These are phyloP conservation scores for Tenodera sinensis DNA, from an alignment of 2,888 invertebrate species.

Conservation along the genomic window DNA sequence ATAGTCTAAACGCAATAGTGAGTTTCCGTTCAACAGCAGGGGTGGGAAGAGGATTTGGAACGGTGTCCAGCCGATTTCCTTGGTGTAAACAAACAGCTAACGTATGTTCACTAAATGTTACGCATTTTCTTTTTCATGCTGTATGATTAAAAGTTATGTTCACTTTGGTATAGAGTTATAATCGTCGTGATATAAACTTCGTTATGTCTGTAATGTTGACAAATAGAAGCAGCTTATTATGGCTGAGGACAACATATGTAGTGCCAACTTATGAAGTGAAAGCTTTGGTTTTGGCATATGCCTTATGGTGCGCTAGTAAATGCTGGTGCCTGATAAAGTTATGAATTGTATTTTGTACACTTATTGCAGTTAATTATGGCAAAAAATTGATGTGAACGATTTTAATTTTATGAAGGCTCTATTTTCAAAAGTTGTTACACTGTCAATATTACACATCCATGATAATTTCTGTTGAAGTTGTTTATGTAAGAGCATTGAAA, in stretches of 20 bases:
- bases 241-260: constrained; percentile 24
- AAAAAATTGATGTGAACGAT: not conserved
- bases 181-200: not conserved
- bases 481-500: not conserved
- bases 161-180: not conserved
- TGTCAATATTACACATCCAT: not conserved
- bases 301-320: not conserved
- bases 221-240: constrained; percentile 30
- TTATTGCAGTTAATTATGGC: not conserved
- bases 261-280: constrained; percentile 27
- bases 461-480: not conserved
- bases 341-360: not conserved
- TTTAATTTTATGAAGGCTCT: not conserved
- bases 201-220: constrained; percentile 25
- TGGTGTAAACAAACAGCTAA: constrained; percentile 33
- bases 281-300: not conserved
- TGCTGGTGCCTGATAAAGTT: not conserved
- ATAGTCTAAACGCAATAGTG: constrained; percentile 27
- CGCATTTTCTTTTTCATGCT: not conserved
- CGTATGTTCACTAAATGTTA: constrained; percentile 25
- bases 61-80: constrained; percentile 29
- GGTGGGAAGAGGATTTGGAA: constrained; percentile 32
- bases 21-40: constrained; percentile 30
- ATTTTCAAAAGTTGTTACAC: not conserved
- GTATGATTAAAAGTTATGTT: not conserved